Base-by-base conservation (phyloP, 2,797 vertebrate genomes). In the Tiaroga cobitis region DNA sequence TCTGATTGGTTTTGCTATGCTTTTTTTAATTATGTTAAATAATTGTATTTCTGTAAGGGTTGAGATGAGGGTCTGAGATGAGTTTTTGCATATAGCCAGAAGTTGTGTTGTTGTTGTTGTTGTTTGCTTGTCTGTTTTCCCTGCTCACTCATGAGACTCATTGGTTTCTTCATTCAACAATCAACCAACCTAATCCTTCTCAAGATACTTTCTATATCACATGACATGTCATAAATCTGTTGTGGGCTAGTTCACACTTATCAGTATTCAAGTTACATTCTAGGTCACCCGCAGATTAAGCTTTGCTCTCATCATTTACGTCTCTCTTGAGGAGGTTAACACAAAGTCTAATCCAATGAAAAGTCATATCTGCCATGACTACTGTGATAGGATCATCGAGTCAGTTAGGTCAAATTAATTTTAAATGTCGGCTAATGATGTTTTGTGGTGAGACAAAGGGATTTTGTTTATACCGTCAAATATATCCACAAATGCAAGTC, bases 251-350 rank as follows among this genome's bases (percentile, higher is more conserved):
- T 82, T 72, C 54, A 72, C 65, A 69, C 69, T 61, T 74, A 72
- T 86, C 70, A 74, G 78, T 73, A 82, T 82, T 81, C 75, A 65
- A 75, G 75, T 86, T 69, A 87, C 65, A 89, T 90, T 88, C 86
- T 88, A 88, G 90, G 90, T 90, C 91, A 92, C 5, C 5, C 67
- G 32, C 83, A 87, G 90, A 92, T 91, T 89, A 90, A 77, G 83
- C 84, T 86, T 74, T 54, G 82, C 86, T 89, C 88, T 89, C 86
- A 90, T 92, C 88, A 88, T 84, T 89, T 85, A 90, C 81, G 89
- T 89, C 81, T 70, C 75, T 83, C 73, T 81, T 80, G 69, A 83
- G 78, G 75, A 88, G 87, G 87, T 78, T 86, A 83, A 87, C 86
- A 90, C 51, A 65, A 86, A 59, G 72, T 56, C 67, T 90, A 90